A percentile compares a stretch with the other conserved stretches of the same genome.
phyloP scores from a whole-genome alignment of 2,888 invertebrate genomes.

The Platypus cylindrus region DNA sequence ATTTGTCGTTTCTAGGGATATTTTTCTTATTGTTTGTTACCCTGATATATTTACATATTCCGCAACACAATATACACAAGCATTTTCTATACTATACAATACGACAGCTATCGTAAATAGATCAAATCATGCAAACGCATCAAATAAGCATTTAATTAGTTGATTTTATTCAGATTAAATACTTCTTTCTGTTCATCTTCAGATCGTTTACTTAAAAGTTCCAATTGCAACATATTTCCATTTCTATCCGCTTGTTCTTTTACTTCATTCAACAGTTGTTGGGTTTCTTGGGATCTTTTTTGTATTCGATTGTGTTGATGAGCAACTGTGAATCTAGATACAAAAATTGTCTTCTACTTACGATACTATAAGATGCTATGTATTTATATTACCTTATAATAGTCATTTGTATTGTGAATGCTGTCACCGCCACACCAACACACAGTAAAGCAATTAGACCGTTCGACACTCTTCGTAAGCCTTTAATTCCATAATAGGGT shows the following conservation, averaged over 20 bases:
- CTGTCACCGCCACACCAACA: slow-evolving; percentile 43
- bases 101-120: too few relatives aligned
- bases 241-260: slow-evolving; percentile 41
- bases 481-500: slow-evolving; percentile 52
- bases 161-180: too few relatives aligned
- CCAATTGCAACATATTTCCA: slow-evolving; percentile 42
- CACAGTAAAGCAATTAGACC: slow-evolving; percentile 45
- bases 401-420: slow-evolving; percentile 45
- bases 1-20: too few relatives aligned
- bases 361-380: too few relatives aligned
- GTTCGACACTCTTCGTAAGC: slow-evolving; percentile 48
- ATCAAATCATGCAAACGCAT: too few relatives aligned
- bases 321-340: slow-evolving; percentile 41
- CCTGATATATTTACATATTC: too few relatives aligned
- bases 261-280: slow-evolving; percentile 39
- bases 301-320: slow-evolving; percentile 37
- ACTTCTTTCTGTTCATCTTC: too few relatives aligned
- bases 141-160: too few relatives aligned
- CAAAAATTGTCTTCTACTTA: slow-evolving; percentile 18
- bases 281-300: slow-evolving; percentile 38
- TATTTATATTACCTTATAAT: slow-evolving; percentile 43
- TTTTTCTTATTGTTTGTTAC: too few relatives aligned
- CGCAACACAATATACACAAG: too few relatives aligned
- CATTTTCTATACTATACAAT: too few relatives aligned
- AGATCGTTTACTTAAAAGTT: slow-evolving; percentile 21